A percentile compares a stretch with the other conserved stretches of the same genome.
Evolutionary conservation across 2,113 vertebrate genomes (phyloP).

Genomic region (Thamnaconus septentrionalis): DNA sequence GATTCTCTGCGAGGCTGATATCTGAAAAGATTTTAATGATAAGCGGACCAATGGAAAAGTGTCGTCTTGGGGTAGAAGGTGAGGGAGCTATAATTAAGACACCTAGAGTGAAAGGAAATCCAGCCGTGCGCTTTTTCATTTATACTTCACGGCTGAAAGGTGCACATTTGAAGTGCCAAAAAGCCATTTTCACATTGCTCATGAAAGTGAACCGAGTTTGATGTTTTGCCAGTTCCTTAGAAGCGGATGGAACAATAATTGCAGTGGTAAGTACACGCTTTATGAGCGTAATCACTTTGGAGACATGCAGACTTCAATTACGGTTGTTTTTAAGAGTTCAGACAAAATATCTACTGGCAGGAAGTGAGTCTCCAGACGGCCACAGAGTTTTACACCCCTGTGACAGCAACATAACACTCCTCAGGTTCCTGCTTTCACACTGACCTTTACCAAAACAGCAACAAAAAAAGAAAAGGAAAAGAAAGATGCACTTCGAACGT

Average conservation of each 20-base stretch:
- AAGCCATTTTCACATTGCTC: neutral
- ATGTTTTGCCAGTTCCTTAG: too few species aligned
- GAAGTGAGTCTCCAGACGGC: neutral
- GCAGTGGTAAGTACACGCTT: neutral
- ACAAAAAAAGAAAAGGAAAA: too few species aligned
- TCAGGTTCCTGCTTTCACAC: neutral
- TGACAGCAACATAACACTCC: neutral
- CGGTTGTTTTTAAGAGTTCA: neutral
- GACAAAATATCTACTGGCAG: neutral
- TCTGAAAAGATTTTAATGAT: conserved; percentile 19
- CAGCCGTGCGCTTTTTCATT: neutral
- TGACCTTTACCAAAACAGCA: neutral
- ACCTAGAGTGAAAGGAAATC: neutral
- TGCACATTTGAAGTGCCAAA: neutral
- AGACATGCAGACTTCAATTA: too few species aligned
- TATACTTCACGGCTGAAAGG: too few species aligned
- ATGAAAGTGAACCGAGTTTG: too few species aligned
- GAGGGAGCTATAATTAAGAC: conserved; percentile 8
- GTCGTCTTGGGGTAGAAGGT: neutral
- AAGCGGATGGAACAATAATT: neutral
- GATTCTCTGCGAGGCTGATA: conserved; percentile 5
- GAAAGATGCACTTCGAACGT: too few species aligned
- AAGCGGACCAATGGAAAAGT: conserved; percentile 15
- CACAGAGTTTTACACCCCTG: neutral
- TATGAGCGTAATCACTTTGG: too few species aligned